Percentiles rank a stretch among this genome's conserved stretches.
Conservation (phyloP, 2,113 vertebrate genomes). For the Scolopax mira region DNA sequence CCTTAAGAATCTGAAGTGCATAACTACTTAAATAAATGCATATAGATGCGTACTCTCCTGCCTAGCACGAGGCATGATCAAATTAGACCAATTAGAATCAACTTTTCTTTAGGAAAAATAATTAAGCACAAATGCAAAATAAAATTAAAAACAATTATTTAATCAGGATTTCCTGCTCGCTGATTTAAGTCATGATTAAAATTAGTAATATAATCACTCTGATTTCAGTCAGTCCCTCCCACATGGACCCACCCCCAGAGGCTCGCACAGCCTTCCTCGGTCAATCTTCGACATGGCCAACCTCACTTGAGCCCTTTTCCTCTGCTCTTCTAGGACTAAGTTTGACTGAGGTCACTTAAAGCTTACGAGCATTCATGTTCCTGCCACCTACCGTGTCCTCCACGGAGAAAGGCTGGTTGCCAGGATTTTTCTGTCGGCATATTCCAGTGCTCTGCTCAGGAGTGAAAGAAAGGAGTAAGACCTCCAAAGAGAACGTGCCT, state of each 20-base stretch:
- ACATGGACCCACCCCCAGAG: neutral
- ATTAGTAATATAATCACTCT: slow-evolving; percentile 39
- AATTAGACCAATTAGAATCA: slow-evolving; percentile 65
- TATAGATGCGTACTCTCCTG: neutral
- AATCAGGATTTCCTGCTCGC: slow-evolving; percentile 64
- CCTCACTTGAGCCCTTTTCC: neutral
- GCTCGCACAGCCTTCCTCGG: neutral
- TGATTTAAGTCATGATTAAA: slow-evolving; percentile 65
- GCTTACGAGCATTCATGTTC: neutral
- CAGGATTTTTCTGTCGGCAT: neutral
- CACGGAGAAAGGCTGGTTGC: neutral
- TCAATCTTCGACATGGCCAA: neutral
- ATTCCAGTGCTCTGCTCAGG: fast-evolving
- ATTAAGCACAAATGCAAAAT: slow-evolving; percentile 65
- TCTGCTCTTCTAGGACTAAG: neutral
- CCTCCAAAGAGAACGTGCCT: neutral
- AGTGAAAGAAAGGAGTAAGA: neutral
- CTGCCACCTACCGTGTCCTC: neutral
- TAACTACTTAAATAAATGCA: slow-evolving; percentile 29
- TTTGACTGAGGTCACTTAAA: neutral
- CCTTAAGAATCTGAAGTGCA: neutral
- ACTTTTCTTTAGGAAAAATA: slow-evolving; percentile 66
- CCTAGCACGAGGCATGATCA: slow-evolving; percentile 23
- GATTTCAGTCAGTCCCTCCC: slow-evolving; percentile 17
- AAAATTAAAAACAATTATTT: slow-evolving; percentile 67